Evolutionary conservation across 2,797 vertebrate genomes (phyloP), one percentile per base, ranked within the genome.

Genomic region (Semaprochilodus insignis): DNA sequence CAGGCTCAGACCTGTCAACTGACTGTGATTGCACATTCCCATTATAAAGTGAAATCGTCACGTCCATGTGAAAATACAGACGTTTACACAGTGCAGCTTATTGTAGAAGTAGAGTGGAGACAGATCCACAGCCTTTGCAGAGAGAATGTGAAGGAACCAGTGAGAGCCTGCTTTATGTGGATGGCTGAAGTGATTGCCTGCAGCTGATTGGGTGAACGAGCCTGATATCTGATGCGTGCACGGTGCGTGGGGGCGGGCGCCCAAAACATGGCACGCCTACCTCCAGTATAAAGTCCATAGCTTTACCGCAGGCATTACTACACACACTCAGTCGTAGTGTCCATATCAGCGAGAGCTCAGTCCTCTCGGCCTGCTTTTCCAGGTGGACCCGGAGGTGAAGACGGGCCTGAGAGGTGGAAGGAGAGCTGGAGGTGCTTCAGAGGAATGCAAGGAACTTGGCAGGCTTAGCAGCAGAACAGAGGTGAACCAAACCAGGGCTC

Each of bases 11-110:
- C 51, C 34, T 36, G 65, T 75, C 62, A 1, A 51, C 55, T 54
- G 48, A 52, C 71, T 70, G 71, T 72, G 48, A 84, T 84, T 84
- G 83, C 83, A 84, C 83, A 71, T 31, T 77, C 83, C 83, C 83
- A 76, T 34, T 66, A 76, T 51, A 74, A 73, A 73, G 70, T 51
- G 11, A 63, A 77, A 63, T 80, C 77, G 5, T 82, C 55, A 57
- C n/a, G 73, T 62, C 59, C 31, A 54, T 34, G 78, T 27, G 34
- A 84, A 76, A 52, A 70, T 60, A 62, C 60, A 34, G n/a, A 75
- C n/a, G 57, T 77, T 48, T 44, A 55, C 82, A 75, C 82, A 76
- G 82, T 80, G 77, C 82, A 76, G 77, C 82, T 83, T 76, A 60
- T 55, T 13, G 60, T 16, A 23, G 13, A 57, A 66, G 40, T 16